Percentiles rank a stretch among this genome's conserved stretches.
These are phyloP conservation scores for Tenebrosternarchus preto DNA, from an alignment of 2,113 vertebrate species.

Conservation along the genomic window DNA sequence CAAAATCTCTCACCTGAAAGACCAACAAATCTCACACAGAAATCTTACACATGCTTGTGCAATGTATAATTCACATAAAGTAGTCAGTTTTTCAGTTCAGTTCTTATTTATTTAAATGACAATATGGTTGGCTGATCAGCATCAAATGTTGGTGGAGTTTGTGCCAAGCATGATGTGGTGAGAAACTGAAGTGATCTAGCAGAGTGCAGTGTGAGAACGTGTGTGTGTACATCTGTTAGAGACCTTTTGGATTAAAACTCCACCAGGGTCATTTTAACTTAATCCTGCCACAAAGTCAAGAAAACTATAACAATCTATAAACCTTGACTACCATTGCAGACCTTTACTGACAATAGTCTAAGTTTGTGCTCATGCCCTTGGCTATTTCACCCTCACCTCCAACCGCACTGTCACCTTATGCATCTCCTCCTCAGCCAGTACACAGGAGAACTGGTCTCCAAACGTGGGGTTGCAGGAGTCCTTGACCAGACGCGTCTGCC, in stretches of 20 bases:
- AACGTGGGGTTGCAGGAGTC: constrained; percentile 68
- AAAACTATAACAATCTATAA: no score
- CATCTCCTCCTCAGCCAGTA: constrained; percentile 60
- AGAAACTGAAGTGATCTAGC: neutral
- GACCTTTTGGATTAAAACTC: no score
- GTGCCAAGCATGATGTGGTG: neutral
- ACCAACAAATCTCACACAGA: constrained; percentile 11
- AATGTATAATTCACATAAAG: neutral
- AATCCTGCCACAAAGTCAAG: no score
- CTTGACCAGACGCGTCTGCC: constrained; percentile 69
- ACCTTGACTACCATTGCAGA: no score
- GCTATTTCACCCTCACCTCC: constrained; percentile 60
- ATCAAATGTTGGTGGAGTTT: no score
- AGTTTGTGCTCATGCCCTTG: neutral
- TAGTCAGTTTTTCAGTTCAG: neutral
- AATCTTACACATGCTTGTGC: neutral
- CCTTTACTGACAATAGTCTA: neutral
- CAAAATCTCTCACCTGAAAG: constrained; percentile 73
- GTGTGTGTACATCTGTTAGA: no score
- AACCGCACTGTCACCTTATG: constrained; percentile 67
- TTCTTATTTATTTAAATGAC: neutral
- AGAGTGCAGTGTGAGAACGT: neutral
- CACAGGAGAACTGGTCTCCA: constrained; percentile 72
- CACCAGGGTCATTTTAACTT: no score
- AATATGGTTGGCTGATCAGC: no score